Evolutionary conservation across 2,797 vertebrate genomes (phyloP), one percentile per base, ranked within the genome.

Genomic region (Gobio occitaniae): DNA sequence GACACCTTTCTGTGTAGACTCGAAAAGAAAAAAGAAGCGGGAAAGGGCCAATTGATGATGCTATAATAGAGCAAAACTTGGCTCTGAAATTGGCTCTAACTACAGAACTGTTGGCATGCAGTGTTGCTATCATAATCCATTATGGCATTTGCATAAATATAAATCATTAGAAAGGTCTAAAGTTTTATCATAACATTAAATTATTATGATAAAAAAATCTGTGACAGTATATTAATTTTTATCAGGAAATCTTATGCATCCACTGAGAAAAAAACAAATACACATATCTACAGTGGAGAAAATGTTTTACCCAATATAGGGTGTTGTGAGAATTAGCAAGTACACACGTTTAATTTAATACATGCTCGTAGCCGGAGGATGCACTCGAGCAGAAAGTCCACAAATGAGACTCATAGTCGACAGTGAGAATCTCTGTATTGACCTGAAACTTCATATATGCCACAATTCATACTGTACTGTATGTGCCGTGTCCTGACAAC

Each of bases 361-460:
- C 50, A 52, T 16, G 11, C 50, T 52, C 50, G 1, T 52, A 52
- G 4, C 50, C 1, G 15, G 50, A 52, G 13, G 50, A 52, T 52
- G 15, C 47, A 47, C 15, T 52, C 5, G 50, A 52, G 1, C 15
- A 52, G 50, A 52, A 52, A 52, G 5, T 16, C 15, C 50, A 52
- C 50, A 6, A 52, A 15, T 52, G 50, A 52, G 15, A 52, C 50
- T 52, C 4, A 52, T 16, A 16, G 6, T 52, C 4, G 4, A 16
- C 15, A 52, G 50, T 6, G 96, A 97, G 80, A 41, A 41, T 41
- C 50, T 41, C 41, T 9, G 50, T 52, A 6, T 52, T 16, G 15
- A 52, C 25, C 25, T 25, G 25, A 25, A 25, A 25, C 25, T 25
- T 25, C 25, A 25, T 25, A 25, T 25, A 25, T 25, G 25, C 25